Evolutionary conservation across 2,797 vertebrate species (phyloP).

Genomic region (Lacerta agilis): DNA sequence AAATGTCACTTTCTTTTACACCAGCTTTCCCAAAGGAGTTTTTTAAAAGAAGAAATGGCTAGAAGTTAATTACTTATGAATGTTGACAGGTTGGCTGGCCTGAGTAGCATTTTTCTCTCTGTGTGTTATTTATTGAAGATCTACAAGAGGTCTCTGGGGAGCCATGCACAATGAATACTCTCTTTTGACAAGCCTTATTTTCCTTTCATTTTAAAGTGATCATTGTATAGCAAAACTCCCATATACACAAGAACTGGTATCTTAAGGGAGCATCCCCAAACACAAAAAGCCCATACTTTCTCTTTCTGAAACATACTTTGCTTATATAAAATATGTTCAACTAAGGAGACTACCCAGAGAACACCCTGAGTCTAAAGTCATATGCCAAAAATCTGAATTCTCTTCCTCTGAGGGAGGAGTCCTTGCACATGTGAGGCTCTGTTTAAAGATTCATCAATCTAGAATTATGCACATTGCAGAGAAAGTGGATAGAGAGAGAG

Average conservation of each 20-base stretch:
- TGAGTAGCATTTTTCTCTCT: not conserved
- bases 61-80: conserved; percentile 30
- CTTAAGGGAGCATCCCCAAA: not conserved
- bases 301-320: not conserved
- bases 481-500: too few species aligned
- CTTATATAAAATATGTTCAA: not conserved
- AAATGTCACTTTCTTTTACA: conserved; percentile 17
- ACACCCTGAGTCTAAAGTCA: not conserved
- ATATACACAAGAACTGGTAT: not conserved
- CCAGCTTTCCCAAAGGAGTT: not conserved
- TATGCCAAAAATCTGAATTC: not conserved
- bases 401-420: not conserved
- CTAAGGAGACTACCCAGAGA: not conserved
- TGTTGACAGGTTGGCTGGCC: conserved; percentile 29
- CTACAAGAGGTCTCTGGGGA: conserved; percentile 19
- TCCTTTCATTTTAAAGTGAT: conserved; percentile 32
- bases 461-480: too few species aligned
- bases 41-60: not conserved
- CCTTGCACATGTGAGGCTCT: not conserved
- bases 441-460: not conserved
- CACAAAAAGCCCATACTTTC: too few species aligned
- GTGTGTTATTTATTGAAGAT: conserved; percentile 49
- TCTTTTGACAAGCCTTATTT: conserved; percentile 36
- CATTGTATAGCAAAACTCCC: conserved; percentile 31
- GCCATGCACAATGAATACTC: conserved; percentile 12